Base-by-base conservation (phyloP, 2,797 vertebrate species). In the Adelosebastes latens region DNA sequence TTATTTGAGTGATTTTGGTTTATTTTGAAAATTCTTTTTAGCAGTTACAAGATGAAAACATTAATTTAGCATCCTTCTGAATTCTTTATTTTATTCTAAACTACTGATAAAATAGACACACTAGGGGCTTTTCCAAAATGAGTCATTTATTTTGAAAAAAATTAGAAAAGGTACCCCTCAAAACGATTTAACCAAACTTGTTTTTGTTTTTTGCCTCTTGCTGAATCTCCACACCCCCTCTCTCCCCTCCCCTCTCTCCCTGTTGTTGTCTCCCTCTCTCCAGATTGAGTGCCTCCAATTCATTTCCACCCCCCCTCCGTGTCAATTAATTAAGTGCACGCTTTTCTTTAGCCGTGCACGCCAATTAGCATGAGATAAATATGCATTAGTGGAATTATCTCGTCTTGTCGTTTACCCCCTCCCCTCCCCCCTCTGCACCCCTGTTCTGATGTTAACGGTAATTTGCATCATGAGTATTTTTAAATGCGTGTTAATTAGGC, bases 281-380 rank as follows among this genome's bases (percentile, higher is more conserved):
- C 93, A 93, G 85, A 92, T 90, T 89, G 92, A 94, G 91, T 92
- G 91, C 81, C 79, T 88, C 91, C 74, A 75, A 92, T 91, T 92
- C 91, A 93, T 91, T 88, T 86, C 86, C 90, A 63, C 81, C 86
- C 73, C 87, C 87, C 90, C 92, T 88, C 84, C 86, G 61, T 95
- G 94, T 96, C 95, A 94, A 95, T 96, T 95, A 95, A 95, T 95
- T 94, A 95, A 94, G 93, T 94, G 93, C 88, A 82, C 59, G 88
- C 92, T 91, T 94, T 94, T 96, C 94, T 96, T 95, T 93, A 85
- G 93, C 93, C 90, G 82, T 92, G 94, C 90, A 89, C 79, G 87
- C 78, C 92, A 95, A 95, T 94, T 94, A 94, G 91, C 94, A 96
- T 95, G 92, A 95, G 90, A 94, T 96, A 95, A 95, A 95, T 95